A percentile compares a stretch with the other conserved stretches of the same genome.
phyloP scores from a whole-genome alignment of 2,888 invertebrate genomes.

The Nasonia oneida region DNA sequence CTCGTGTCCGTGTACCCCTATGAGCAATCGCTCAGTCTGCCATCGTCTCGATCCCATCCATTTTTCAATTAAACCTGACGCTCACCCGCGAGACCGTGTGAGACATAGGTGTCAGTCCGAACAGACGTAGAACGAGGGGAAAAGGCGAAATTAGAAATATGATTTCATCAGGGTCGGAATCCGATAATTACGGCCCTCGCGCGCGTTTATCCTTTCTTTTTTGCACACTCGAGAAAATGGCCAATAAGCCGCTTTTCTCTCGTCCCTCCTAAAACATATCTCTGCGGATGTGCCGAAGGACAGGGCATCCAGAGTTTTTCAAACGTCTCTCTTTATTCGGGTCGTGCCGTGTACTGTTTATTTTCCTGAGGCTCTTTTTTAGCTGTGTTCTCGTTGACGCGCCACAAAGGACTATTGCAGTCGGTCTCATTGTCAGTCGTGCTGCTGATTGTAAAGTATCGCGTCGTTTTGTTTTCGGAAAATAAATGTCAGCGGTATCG shows the following conservation, averaged over 20 bases:
- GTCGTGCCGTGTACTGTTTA: neutral
- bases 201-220: neutral
- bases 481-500: neutral
- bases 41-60: neutral
- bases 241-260: slow-evolving; percentile 36
- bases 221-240: neutral
- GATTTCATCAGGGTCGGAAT: slow-evolving; percentile 33
- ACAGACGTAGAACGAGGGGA: neutral
- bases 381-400: neutral
- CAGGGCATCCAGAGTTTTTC: neutral
- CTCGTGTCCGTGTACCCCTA: too few relatives aligned
- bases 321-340: neutral
- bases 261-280: too few relatives aligned
- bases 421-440: neutral
- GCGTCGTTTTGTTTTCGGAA: neutral
- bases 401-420: neutral
- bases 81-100: neutral
- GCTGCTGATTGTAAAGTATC: neutral
- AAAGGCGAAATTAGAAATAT: slow-evolving; percentile 22
- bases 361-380: neutral
- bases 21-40: neutral
- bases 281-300: too few relatives aligned
- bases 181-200: slow-evolving; percentile 25
- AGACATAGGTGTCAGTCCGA: neutral
- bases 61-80: slow-evolving; percentile 43